Base-by-base conservation (phyloP, 1,140 invertebrate species). In the Psix sp. region DNA sequence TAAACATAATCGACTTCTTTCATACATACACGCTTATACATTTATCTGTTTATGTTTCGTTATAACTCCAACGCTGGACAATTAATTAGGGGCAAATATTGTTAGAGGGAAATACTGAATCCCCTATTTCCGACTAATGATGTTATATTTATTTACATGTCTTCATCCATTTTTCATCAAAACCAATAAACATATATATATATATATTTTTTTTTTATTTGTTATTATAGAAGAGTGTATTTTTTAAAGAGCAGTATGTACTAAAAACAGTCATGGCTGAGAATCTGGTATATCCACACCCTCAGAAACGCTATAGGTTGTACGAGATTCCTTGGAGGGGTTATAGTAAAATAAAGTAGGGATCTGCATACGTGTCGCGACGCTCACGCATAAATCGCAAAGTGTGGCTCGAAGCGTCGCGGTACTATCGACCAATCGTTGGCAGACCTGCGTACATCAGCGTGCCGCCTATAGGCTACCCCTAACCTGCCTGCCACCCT, bases 361-460 rank as follows among this genome's bases (percentile, higher is more conserved):
- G 52, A 77, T 77, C 74, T 77, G 74, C 74, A 77, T 77, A 77
- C 54, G 65, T 57, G 51, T 63, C 52, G 62, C 49, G 59, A 74
- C 63, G 72, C 46, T 63, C 48, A 68, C 72, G 65, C 72, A 67
- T 82, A 80, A 81, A 82, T 80, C 76, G 73, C 59, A 39, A 62
- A 62, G 59, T 68, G 54, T 63, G 70, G 63, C 72, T 72, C 77
- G 74, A 79, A 82, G 76, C 82, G 79, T 81, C 82, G 75, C 80
- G 80, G 80, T 75, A 67, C 74, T 83, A 83, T 83, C 82, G 83
- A 84, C 83, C 83, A 85, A 85, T 84, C 82, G 81, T 80, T 57
- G 77, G 65, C 82, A 82, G 83, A 82, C 82, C 82, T 85, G 82
- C 82, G 82, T 83, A 84, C 80, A 83, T 84, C 81, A 82, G 78